A percentile compares a stretch with the other conserved stretches of the same genome.
Evolutionary conservation across 1,140 invertebrate genomes (phyloP).

Genomic region (Drosophila seguyi): DNA sequence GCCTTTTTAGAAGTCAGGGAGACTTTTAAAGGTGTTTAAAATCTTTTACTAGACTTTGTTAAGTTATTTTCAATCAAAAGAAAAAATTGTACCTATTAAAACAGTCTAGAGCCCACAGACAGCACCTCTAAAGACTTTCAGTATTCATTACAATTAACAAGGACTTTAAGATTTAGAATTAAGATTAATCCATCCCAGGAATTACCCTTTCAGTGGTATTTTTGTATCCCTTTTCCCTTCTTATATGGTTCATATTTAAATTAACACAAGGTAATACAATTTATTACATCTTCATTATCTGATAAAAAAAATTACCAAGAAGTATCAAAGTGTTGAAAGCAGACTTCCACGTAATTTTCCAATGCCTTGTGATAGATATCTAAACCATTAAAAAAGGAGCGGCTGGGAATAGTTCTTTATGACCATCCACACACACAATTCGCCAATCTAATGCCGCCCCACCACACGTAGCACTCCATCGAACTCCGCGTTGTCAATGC

Average conservation of each 20-base stretch:
- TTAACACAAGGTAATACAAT: neutral
- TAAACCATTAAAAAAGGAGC: slow-evolving; percentile 74
- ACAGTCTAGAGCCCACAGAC: neutral
- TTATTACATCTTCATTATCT: neutral
- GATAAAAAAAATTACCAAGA: neutral
- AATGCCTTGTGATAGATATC: slow-evolving; percentile 42
- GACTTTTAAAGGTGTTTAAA: neutral
- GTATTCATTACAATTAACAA: neutral
- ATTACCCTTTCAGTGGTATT: neutral
- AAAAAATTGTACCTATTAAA: too few species aligned
- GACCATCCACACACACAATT: neutral
- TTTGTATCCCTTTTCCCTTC: too few species aligned
- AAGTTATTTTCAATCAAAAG: neutral
- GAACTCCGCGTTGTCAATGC: slow-evolving; percentile 78
- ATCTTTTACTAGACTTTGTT: neutral
- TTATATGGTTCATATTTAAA: too few species aligned
- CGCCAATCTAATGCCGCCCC: neutral
- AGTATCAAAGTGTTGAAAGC: slow-evolving; percentile 1
- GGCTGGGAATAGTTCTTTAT: slow-evolving; percentile 30
- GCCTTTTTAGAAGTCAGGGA: neutral
- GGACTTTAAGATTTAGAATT: neutral
- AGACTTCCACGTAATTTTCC: neutral
- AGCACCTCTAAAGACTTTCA: neutral
- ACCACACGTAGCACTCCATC: slow-evolving; percentile 8
- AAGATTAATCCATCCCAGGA: neutral